These are phyloP conservation scores for Melieria picta DNA, from an alignment of 2,888 invertebrate species.

Conservation along the genomic window DNA sequence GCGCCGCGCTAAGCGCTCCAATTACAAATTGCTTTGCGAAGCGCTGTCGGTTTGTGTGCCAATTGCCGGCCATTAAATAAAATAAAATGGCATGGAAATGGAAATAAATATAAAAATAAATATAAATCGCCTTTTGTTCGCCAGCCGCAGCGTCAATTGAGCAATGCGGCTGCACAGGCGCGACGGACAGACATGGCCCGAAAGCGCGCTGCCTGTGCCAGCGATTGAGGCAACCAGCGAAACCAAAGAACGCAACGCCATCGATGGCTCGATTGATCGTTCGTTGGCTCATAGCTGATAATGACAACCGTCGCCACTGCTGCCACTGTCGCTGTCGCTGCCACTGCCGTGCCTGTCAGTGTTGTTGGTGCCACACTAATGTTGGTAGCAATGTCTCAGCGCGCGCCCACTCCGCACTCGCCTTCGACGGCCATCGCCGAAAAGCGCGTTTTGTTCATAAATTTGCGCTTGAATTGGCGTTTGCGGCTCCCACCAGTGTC, in stretches of 20 bases:
- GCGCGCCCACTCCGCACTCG: not conserved
- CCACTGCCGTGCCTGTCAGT: not conserved
- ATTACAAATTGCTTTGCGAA: not conserved
- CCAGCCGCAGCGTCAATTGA: conserved; percentile 24
- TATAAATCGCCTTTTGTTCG: conserved; percentile 40
- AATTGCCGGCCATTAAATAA: conserved; percentile 16
- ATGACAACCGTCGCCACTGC: not conserved
- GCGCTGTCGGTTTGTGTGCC: not conserved
- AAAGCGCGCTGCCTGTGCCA: conserved; percentile 1
- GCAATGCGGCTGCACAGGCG: not conserved
- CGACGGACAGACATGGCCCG: not conserved
- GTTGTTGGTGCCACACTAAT: not conserved
- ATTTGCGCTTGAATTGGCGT: too few species aligned
- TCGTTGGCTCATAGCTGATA: too few species aligned
- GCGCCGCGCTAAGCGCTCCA: not conserved
- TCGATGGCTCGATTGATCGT: too few species aligned
- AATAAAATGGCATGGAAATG: conserved; percentile 22
- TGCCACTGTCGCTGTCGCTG: not conserved
- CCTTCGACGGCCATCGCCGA: too few species aligned
- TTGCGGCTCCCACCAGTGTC: too few species aligned
- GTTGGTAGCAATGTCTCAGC: not conserved
- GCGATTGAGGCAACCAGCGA: not conserved
- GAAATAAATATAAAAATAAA: conserved; percentile 32
- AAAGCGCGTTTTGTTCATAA: too few species aligned
- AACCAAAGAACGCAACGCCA: too few species aligned